Percentiles rank a stretch among this genome's conserved stretches.
Evolutionary conservation across 2,113 vertebrate genomes (phyloP).

Genomic region (Jacana jacana): DNA sequence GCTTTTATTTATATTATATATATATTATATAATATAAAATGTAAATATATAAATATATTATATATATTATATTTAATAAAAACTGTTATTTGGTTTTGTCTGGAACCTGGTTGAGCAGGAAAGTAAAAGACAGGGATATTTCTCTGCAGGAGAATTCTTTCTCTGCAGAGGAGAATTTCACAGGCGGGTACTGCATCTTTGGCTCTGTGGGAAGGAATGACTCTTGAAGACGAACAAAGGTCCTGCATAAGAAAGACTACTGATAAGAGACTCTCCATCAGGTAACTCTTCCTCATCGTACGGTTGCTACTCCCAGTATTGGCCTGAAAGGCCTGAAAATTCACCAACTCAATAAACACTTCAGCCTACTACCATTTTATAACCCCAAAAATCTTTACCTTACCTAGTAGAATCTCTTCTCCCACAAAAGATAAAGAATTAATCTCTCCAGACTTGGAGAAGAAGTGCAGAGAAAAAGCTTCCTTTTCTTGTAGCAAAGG

Average conservation of each 20-base stretch:
- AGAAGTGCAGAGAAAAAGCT: background rate
- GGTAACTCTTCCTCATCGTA: background rate
- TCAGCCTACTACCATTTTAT: background rate
- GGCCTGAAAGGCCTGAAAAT: background rate
- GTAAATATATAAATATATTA: too few species aligned
- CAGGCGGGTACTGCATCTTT: background rate
- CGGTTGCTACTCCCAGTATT: background rate
- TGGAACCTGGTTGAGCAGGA: background rate
- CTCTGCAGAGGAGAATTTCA: background rate
- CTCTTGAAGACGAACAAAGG: background rate
- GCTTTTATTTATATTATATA: too few species aligned
- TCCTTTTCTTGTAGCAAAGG: background rate
- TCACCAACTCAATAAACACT: background rate
- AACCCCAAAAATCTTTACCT: background rate
- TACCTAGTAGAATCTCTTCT: background rate
- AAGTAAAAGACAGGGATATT: background rate
- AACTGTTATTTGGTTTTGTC: rapidly evolving
- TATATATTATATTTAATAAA: too few species aligned
- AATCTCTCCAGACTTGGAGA: background rate
- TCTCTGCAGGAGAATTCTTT: background rate
- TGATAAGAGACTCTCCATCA: background rate
- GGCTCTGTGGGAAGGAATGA: background rate
- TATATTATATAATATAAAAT: too few species aligned
- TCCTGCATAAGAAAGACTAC: background rate
- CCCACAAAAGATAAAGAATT: background rate